Evolutionary conservation across 2,797 vertebrate species (phyloP).

Genomic region (Tragelaphus eurycerus): DNA sequence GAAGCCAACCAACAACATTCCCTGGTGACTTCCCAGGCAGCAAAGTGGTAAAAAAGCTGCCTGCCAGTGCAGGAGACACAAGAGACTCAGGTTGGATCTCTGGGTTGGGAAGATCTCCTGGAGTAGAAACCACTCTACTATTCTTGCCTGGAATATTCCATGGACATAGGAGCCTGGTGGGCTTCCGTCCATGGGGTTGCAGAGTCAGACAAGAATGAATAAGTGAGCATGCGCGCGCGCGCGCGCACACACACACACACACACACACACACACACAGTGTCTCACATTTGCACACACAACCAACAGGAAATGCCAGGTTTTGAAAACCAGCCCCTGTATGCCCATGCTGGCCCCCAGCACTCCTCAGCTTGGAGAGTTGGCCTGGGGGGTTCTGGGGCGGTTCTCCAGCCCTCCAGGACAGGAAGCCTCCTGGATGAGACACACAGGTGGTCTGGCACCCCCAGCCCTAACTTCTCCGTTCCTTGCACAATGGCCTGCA

Average conservation of each 20-base stretch:
- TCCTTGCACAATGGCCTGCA: background rate
- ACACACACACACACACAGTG: background rate
- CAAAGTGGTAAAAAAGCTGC: background rate
- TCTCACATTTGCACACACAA: background rate
- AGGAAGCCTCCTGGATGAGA: background rate
- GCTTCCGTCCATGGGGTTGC: background rate
- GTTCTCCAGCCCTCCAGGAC: background rate
- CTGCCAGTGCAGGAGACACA: background rate
- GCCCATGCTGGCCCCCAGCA: background rate
- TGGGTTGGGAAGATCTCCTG: background rate
- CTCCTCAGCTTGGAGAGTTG: background rate
- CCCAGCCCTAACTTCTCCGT: fast-evolving
- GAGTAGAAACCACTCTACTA: background rate
- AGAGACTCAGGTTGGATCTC: background rate
- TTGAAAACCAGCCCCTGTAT: background rate
- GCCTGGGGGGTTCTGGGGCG: background rate
- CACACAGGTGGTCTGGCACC: background rate
- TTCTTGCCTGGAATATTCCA: background rate
- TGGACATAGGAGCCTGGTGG: background rate
- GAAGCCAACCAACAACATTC: background rate
- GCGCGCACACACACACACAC: fast-evolving
- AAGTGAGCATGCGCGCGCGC: fast-evolving
- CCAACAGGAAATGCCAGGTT: background rate
- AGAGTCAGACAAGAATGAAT: background rate
- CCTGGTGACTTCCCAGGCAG: background rate